Evolutionary conservation across 1,140 invertebrate species (phyloP).

Genomic region (Scaptomyza montana): DNA sequence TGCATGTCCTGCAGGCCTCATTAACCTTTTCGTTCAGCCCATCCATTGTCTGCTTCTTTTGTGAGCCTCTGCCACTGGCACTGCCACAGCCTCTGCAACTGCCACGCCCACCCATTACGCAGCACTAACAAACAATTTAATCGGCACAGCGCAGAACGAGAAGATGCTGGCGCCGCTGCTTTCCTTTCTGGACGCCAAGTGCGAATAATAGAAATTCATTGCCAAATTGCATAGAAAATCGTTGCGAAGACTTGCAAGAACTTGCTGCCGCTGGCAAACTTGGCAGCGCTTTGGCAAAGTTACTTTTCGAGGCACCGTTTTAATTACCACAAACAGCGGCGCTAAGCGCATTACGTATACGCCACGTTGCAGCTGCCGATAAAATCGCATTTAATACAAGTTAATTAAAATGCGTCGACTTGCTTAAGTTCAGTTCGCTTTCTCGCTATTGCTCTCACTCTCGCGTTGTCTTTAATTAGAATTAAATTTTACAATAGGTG

Average conservation of each 20-base stretch:
- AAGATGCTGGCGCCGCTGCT: background rate
- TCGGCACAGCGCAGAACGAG: slow-evolving; percentile 19
- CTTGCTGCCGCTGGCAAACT: slow-evolving; percentile 51
- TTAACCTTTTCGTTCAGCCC: slow-evolving; percentile 71
- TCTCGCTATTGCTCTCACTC: slow-evolving; percentile 2
- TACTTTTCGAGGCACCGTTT: slow-evolving; percentile 55
- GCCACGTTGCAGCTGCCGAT: slow-evolving; percentile 65
- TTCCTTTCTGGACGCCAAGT: slow-evolving; percentile 30
- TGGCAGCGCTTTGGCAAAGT: slow-evolving; percentile 53
- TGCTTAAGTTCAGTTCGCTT: slow-evolving; percentile 42
- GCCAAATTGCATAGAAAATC: slow-evolving; percentile 81
- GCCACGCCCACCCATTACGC: slow-evolving; percentile 41
- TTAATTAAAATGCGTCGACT: slow-evolving; percentile 69
- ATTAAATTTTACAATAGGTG: slow-evolving; percentile 62
- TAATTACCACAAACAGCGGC: slow-evolving; percentile 74
- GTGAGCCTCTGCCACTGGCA: slow-evolving; percentile 1
- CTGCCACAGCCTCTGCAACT: slow-evolving; percentile 11
- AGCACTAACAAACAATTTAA: slow-evolving; percentile 60
- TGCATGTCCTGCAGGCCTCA: slow-evolving; percentile 67
- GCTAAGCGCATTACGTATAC: slow-evolving; percentile 77
- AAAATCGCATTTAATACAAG: slow-evolving; percentile 75
- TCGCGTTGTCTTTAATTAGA: slow-evolving; percentile 64
- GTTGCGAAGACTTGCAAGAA: slow-evolving; percentile 51
- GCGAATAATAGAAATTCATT: slow-evolving; percentile 79
- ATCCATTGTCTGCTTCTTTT: slow-evolving; percentile 63